Conservation (phyloP, 2,888 invertebrate species). For the Anticlea derivata region DNA sequence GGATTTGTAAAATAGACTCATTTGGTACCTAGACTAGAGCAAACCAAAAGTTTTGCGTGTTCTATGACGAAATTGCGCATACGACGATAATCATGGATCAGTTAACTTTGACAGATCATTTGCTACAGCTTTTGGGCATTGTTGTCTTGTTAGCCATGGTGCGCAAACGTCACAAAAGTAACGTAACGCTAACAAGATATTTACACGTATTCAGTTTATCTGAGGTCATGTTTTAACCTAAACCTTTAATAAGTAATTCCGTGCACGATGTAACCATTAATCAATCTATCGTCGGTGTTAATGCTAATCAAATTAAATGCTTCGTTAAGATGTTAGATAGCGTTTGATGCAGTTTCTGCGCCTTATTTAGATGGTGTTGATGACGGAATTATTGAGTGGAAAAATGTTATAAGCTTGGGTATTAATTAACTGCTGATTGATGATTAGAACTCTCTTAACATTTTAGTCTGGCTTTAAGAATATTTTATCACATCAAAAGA, state of each 20-base stretch:
- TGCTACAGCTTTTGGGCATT: not conserved
- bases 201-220: conserved; percentile 32
- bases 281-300: conserved; percentile 49
- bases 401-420: not conserved
- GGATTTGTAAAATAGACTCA: no score
- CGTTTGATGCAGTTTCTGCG: conserved; percentile 23
- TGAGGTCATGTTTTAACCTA: conserved; percentile 61
- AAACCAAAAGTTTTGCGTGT: not conserved
- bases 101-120: not conserved
- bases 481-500: no score
- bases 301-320: conserved; percentile 64
- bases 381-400: conserved; percentile 19
- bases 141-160: not conserved
- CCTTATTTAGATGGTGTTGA: conserved; percentile 30
- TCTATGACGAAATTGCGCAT: conserved; percentile 1
- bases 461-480: no score
- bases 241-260: conserved; percentile 49
- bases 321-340: conserved; percentile 59
- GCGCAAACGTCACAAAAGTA: not conserved
- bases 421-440: no score
- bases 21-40: no score
- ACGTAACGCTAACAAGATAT: conserved; percentile 11
- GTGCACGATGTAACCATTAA: conserved; percentile 46
- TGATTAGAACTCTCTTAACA: no score
- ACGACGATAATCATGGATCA: not conserved